Evolutionary conservation across 2,888 invertebrate genomes (phyloP).

Genomic region (Drosophila conformis): DNA sequence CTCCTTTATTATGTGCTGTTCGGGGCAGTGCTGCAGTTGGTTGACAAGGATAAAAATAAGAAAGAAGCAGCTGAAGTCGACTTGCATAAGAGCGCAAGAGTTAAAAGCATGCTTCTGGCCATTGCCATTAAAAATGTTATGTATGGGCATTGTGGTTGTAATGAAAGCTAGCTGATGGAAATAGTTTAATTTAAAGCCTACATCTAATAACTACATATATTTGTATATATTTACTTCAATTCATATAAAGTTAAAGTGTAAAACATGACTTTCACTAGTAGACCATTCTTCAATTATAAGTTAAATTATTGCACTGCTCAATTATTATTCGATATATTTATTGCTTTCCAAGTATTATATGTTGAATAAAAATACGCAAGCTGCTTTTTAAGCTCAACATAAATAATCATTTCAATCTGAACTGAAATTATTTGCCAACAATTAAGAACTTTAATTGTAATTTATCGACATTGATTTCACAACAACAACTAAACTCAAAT

Average conservation of each 20-base stretch:
- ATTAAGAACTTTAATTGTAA: neutral
- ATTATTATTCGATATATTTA: slow-evolving; percentile 4
- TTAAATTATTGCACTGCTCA: neutral
- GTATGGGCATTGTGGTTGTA: slow-evolving; percentile 37
- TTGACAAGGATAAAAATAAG: slow-evolving; percentile 26
- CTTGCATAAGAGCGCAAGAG: slow-evolving; percentile 24
- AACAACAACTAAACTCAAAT: neutral
- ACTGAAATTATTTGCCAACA: slow-evolving; percentile 4
- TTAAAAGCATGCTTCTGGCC: slow-evolving; percentile 41
- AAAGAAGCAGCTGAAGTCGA: slow-evolving; percentile 9
- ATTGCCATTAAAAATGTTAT: slow-evolving; percentile 44
- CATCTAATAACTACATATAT: neutral
- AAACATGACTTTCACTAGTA: neutral
- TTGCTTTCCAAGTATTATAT: neutral
- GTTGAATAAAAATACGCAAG: neutral
- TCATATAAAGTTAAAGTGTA: neutral
- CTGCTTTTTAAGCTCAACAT: neutral
- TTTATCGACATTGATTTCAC: slow-evolving; percentile 18
- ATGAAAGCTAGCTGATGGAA: slow-evolving; percentile 31
- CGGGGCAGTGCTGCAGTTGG: slow-evolving; percentile 25
- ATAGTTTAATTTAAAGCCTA: neutral
- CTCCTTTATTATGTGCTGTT: slow-evolving; percentile 2
- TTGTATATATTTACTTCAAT: neutral
- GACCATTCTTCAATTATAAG: slow-evolving; percentile 1
- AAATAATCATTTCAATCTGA: neutral